These are phyloP conservation scores for Promerops cafer DNA, from an alignment of 2,113 vertebrate genomes.

Conservation along the genomic window DNA sequence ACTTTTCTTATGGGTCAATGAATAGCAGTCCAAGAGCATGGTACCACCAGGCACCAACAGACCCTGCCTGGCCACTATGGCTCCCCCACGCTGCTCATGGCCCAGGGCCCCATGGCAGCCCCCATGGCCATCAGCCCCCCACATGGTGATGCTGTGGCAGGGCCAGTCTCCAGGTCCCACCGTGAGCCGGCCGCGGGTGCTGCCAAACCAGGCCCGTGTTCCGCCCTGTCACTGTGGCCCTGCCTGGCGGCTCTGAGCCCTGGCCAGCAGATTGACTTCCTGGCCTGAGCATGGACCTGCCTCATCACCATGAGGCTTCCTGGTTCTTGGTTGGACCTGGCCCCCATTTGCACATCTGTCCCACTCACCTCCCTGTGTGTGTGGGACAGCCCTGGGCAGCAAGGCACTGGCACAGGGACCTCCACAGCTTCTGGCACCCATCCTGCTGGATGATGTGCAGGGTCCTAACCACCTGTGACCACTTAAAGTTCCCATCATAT, in stretches of 20 bases:
- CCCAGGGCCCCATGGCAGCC: not conserved
- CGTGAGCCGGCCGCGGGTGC: fast-evolving
- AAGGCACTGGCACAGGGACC: not conserved
- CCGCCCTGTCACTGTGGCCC: not conserved
- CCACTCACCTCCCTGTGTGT: not conserved
- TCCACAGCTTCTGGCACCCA: not conserved
- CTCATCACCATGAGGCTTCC: fast-evolving
- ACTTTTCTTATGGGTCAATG: not conserved
- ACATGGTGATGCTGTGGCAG: fast-evolving
- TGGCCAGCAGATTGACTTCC: not conserved
- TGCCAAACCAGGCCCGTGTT: too few species aligned
- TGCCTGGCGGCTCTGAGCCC: not conserved
- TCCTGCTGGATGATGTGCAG: not conserved
- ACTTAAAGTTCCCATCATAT: not conserved
- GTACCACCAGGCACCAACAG: fast-evolving
- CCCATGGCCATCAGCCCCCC: not conserved
- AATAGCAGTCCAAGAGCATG: not conserved
- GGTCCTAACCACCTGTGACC: fast-evolving
- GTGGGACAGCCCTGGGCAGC: not conserved
- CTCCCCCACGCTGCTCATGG: not conserved
- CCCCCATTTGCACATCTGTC: not conserved
- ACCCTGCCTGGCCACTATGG: not conserved
- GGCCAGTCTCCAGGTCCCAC: not conserved
- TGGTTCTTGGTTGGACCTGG: not conserved
- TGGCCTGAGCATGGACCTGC: fast-evolving